These are phyloP conservation scores for Pegea sp. DNA, from an alignment of 23 tunicate genomes.

Conservation along the genomic window DNA sequence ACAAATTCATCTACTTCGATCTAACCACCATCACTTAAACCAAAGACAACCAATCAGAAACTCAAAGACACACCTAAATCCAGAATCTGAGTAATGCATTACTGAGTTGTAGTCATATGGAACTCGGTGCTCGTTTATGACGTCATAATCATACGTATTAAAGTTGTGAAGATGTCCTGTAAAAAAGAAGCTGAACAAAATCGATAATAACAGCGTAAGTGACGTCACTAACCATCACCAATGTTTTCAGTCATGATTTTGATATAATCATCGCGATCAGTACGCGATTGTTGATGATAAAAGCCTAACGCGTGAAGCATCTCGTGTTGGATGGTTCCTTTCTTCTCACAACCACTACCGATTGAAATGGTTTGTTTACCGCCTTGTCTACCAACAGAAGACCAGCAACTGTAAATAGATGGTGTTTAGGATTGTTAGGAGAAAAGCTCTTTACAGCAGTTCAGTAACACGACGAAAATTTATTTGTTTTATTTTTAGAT, in stretches of 20 bases:
- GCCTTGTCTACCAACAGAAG: conserved; percentile 59
- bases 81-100: conserved; percentile 79
- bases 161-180: conserved; percentile 60
- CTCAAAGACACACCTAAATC: conserved; percentile 32
- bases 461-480: no score
- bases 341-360: conserved; percentile 76
- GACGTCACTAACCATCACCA: conserved; percentile 17
- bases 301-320: conserved; percentile 89
- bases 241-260: conserved; percentile 25
- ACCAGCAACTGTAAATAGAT: conserved; percentile 51
- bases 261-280: conserved; percentile 83
- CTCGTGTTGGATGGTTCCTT: conserved; percentile 41
- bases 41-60: background rate
- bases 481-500: no score
- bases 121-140: conserved; percentile 47
- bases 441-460: no score
- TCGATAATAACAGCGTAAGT: background rate
- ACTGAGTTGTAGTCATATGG: conserved; percentile 79
- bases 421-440: no score
- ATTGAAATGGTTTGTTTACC: conserved; percentile 60
- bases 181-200: background rate
- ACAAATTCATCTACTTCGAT: no score
- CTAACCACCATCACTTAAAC: background rate
- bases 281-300: conserved; percentile 79
- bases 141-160: conserved; percentile 27